These are phyloP conservation scores for Agrochola lychnidis DNA, from an alignment of 2,888 invertebrate species.

Conservation along the genomic window DNA sequence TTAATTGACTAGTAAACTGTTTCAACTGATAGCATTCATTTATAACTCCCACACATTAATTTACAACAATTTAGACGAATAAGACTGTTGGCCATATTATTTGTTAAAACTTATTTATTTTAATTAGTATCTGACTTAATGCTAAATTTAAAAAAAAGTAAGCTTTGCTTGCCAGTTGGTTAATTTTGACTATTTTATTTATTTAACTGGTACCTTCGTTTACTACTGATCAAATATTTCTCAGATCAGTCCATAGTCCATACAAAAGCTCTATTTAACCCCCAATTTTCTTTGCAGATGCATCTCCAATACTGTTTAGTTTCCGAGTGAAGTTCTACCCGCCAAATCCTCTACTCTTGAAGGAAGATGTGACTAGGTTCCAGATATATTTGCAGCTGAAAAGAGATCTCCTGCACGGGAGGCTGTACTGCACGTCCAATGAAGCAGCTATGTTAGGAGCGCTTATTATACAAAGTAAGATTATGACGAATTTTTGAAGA, in stretches of 20 bases:
- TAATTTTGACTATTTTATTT: not conserved
- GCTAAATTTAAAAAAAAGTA: not conserved
- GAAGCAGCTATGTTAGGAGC: constrained; percentile 97
- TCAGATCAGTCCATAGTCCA: not conserved
- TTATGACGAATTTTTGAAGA: not conserved
- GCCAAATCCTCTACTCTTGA: constrained; percentile 97
- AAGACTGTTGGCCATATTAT: not conserved
- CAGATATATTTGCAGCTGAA: constrained; percentile 98
- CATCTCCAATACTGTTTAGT: constrained; percentile 97
- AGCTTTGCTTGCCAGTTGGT: too few species aligned
- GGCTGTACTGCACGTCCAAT: constrained; percentile 97
- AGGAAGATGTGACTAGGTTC: constrained; percentile 98
- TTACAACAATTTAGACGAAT: constrained; percentile 5
- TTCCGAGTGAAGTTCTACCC: constrained; percentile 99
- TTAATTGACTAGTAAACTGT: constrained; percentile 10
- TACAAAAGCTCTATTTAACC: not conserved
- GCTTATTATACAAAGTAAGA: constrained; percentile 97
- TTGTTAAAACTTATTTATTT: not conserved
- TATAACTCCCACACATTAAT: constrained; percentile 18
- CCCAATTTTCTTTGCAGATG: constrained; percentile 91
- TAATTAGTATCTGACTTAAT: not conserved
- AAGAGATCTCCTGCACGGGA: constrained; percentile 98
- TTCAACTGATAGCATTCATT: constrained; percentile 17
- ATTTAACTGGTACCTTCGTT: not conserved
- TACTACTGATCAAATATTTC: not conserved